phyloP scores from a whole-genome alignment of 2,113 vertebrate genomes.

The Elephas maximus region DNA sequence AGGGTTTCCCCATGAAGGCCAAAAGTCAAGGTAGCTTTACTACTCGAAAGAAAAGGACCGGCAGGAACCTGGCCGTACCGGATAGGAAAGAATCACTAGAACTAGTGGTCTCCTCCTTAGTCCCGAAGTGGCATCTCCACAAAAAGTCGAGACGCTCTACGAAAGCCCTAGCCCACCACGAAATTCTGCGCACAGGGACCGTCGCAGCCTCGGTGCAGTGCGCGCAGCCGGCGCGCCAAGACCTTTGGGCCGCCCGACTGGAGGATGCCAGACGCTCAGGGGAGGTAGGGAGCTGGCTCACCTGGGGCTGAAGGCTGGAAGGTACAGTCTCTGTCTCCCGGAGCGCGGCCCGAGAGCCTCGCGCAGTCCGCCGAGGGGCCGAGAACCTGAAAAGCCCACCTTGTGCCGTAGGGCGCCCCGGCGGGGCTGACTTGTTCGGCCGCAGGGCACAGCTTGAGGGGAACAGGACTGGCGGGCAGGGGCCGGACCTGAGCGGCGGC shows the following conservation, averaged over 20 bases:
- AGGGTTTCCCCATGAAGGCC: neutral
- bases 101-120: neutral
- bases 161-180: too few species aligned
- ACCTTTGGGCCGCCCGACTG: rapidly evolving
- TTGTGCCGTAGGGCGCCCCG: slow-evolving; percentile 82
- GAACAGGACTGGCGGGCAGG: slow-evolving; percentile 85
- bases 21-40: neutral
- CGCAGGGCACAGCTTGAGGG: slow-evolving; percentile 87
- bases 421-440: slow-evolving; percentile 82
- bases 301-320: slow-evolving; percentile 81
- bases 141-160: neutral
- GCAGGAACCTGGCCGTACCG: rapidly evolving
- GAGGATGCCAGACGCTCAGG: too few species aligned
- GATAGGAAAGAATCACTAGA: neutral
- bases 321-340: slow-evolving; percentile 71
- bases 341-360: slow-evolving; percentile 75
- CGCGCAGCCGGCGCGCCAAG: neutral
- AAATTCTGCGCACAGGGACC: rapidly evolving
- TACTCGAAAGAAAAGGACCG: neutral
- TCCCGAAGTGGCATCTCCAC: neutral
- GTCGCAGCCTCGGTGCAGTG: neutral
- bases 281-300: slow-evolving; percentile 56
- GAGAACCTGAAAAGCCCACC: slow-evolving; percentile 90
- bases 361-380: slow-evolving; percentile 78
- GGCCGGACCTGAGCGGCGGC: slow-evolving; percentile 69